Base-by-base conservation (phyloP, 2,888 invertebrate species). In the Scaptomyza flava region DNA sequence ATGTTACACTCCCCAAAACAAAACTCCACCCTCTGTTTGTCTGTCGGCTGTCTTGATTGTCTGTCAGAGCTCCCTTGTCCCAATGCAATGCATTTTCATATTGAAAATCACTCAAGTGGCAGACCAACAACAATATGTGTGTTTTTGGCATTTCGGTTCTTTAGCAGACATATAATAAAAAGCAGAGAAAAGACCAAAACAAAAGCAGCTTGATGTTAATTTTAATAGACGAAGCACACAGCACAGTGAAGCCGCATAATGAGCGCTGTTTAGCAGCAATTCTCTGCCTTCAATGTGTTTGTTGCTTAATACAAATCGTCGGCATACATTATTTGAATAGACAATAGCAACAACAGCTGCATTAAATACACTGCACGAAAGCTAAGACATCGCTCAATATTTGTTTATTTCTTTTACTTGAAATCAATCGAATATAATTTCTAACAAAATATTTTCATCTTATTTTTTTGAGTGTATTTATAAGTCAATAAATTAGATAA, bases 41-140 rank as follows among this genome's bases (percentile, higher is more conserved):
- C 27, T 27, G 27, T 27, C 27, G 27, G 27, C 23, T 23, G 23
- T 27, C 27, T 27, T 27, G 27, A 27, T 27, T 27, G 27, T 27
- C 27, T 27, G 6, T 27, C 27, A 27, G 27, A 6, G 27, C 27
- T 6, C 27, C 6, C 27, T 27, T 27, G 5, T 27, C 6, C 27
- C 27, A 6, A 6, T 0, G 17, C 17, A 17, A 17, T 27, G 27
- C 27, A 27, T 27, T 82, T 82, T 85, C 85, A 85, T 82, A 82
- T 82, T 82, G 85, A 82, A 82, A 82, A 85, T 82, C 85, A 85
- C 76, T 82, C 80, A 82, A 82, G 85, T 85, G 82, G 82, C 82
- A 82, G 79, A 84, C 77, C 79, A 65, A 65, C 67, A 70, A 63
- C 74, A 70, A 57, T 54, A 7, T 34, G 57, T 50, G 9, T 63